A percentile compares a stretch with the other conserved stretches of the same genome.
phyloP scores from a whole-genome alignment of 2,113 vertebrate species.

The Globicephala melas region DNA sequence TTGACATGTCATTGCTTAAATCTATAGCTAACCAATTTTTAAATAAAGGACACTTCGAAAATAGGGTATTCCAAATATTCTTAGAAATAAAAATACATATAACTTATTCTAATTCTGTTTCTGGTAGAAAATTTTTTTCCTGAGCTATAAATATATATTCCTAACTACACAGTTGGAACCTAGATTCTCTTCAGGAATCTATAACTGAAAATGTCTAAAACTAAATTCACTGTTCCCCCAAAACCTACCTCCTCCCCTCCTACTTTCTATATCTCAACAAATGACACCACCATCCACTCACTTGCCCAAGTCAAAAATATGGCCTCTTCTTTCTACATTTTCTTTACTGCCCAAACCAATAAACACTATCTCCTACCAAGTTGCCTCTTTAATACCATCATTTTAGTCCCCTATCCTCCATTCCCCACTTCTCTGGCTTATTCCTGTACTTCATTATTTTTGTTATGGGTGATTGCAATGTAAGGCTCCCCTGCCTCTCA shows the following conservation, averaged over 20 bases:
- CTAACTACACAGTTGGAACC: background rate
- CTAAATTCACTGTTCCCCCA: background rate
- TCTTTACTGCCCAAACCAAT: background rate
- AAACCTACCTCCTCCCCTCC: background rate
- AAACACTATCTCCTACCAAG: background rate
- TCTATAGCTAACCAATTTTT: background rate
- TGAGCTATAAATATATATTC: background rate
- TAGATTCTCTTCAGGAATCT: background rate
- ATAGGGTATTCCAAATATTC: background rate
- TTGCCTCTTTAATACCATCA: background rate
- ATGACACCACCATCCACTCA: background rate
- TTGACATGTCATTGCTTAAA: background rate
- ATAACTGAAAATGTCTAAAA: background rate
- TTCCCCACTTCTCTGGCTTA: background rate
- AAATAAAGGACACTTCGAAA: background rate
- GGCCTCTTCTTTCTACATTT: background rate
- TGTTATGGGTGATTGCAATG: background rate
- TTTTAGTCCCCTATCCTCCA: background rate
- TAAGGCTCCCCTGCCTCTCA: background rate
- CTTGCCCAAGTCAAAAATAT: background rate
- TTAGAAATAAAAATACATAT: slow-evolving; percentile 4
- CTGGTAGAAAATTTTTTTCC: background rate
- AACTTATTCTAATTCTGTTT: background rate
- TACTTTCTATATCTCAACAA: background rate
- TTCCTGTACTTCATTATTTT: background rate